phyloP scores from a whole-genome alignment of 2,113 vertebrate genomes.

The Rafetus swinhoei region DNA sequence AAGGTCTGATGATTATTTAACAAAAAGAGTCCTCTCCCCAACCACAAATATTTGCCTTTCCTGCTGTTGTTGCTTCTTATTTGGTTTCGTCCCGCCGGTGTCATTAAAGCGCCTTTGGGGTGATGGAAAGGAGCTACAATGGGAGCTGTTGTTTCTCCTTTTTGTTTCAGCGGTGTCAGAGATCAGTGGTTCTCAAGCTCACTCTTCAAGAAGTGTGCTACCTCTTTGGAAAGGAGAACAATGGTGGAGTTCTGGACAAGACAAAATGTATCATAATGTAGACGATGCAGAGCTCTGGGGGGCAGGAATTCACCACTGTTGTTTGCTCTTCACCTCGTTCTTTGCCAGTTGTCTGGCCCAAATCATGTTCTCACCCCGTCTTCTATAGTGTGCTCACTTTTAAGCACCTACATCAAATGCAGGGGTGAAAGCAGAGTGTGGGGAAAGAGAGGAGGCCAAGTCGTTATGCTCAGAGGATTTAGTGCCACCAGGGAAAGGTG shows the following conservation, averaged over 20 bases:
- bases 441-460: slow-evolving; percentile 23
- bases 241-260: slow-evolving; percentile 13
- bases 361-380: slow-evolving; percentile 7
- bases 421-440: slow-evolving; percentile 33
- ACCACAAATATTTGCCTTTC: slow-evolving; percentile 61
- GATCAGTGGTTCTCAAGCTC: slow-evolving; percentile 28
- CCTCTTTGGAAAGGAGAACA: slow-evolving; percentile 36
- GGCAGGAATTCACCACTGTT: not conserved
- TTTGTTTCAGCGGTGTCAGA: slow-evolving; percentile 59
- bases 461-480: not conserved
- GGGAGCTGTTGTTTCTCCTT: slow-evolving; percentile 57
- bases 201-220: slow-evolving; percentile 26
- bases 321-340: not conserved
- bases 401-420: slow-evolving; percentile 42
- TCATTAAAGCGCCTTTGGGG: slow-evolving; percentile 36
- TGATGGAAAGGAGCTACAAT: slow-evolving; percentile 11
- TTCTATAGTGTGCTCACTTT: slow-evolving; percentile 26
- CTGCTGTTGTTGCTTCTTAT: slow-evolving; percentile 36
- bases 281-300: not conserved
- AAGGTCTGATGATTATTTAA: slow-evolving; percentile 89
- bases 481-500: not conserved
- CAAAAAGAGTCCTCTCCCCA: slow-evolving; percentile 67
- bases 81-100: slow-evolving; percentile 48
- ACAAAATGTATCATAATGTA: slow-evolving; percentile 18
- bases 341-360: slow-evolving; percentile 5